phyloP scores from a whole-genome alignment of 2,113 vertebrate genomes.

The Carassius auratus region DNA sequence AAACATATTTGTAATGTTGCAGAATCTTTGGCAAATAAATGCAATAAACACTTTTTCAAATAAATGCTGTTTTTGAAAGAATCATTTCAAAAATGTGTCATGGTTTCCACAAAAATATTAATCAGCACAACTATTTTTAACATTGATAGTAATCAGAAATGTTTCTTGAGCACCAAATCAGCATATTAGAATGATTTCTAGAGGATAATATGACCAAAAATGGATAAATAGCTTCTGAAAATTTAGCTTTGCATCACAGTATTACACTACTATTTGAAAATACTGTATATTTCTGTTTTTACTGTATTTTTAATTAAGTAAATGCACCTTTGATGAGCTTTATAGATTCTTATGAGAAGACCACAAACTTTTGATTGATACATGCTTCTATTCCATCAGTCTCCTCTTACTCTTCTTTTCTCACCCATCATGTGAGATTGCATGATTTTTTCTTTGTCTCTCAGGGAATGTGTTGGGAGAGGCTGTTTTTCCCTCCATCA shows the following conservation, averaged over 20 bases:
- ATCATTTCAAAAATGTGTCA: too few relatives aligned
- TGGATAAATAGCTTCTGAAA: neutral
- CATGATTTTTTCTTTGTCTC: constrained; percentile 41
- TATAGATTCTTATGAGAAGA: neutral
- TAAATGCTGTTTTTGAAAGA: neutral
- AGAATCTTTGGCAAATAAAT: too few relatives aligned
- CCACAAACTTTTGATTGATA: neutral
- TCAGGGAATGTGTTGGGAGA: constrained; percentile 43
- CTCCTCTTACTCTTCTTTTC: neutral
- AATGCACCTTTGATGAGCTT: neutral
- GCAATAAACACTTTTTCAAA: neutral
- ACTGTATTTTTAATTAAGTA: neutral
- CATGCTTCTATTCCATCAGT: neutral
- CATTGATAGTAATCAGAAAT: neutral
- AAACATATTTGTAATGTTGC: too few relatives aligned
- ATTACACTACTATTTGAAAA: neutral
- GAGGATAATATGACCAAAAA: neutral
- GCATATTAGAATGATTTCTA: neutral
- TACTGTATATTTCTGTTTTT: neutral
- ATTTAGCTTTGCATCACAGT: neutral
- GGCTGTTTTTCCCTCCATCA: neutral
- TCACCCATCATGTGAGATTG: neutral
- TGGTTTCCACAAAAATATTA: neutral
- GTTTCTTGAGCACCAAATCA: neutral
- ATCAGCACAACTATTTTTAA: neutral